Percentiles rank a stretch among this genome's conserved stretches.
Evolutionary conservation across 2,888 invertebrate species (phyloP).

Genomic region (Halictus quadricinctus): DNA sequence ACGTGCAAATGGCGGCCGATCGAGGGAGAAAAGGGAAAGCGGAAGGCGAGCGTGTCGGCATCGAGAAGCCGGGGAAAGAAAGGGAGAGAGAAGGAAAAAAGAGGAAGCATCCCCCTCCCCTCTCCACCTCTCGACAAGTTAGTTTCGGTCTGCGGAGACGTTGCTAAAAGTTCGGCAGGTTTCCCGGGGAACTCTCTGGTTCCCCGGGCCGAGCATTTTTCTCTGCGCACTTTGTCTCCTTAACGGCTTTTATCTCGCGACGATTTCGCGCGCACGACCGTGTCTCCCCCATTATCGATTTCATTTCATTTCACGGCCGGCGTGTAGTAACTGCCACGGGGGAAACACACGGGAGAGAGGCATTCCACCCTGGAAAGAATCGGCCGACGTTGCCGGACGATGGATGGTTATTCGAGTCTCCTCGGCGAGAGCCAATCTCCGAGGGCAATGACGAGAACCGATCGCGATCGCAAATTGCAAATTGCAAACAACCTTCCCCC

Average conservation of each 20-base stretch:
- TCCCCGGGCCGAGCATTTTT: conserved; percentile 34
- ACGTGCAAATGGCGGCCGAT: conserved; percentile 70
- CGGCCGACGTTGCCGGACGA: conserved; percentile 62
- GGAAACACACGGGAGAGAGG: conserved; percentile 56
- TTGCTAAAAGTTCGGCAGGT: conserved; percentile 71
- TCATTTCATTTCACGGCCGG: conserved; percentile 67
- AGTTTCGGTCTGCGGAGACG: conserved; percentile 68
- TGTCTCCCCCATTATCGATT: conserved; percentile 70
- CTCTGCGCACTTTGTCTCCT: conserved; percentile 67
- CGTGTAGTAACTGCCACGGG: conserved; percentile 31
- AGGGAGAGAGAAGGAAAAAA: conserved; percentile 10
- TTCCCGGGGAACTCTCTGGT: conserved; percentile 6
- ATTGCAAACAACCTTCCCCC: conserved; percentile 34
- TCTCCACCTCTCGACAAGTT: conserved; percentile 56
- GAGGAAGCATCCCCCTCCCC: background rate
- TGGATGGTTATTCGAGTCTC: conserved; percentile 67
- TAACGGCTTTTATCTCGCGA: conserved; percentile 69
- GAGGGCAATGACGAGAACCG: conserved; percentile 31
- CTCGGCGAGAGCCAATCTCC: conserved; percentile 57
- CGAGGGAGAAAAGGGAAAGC: conserved; percentile 31
- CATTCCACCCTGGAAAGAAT: conserved; percentile 57
- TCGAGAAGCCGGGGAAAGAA: conserved; percentile 65
- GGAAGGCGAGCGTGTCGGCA: conserved; percentile 69
- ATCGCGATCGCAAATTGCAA: conserved; percentile 49
- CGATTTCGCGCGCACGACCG: conserved; percentile 66